These are phyloP conservation scores for Beris morrisii DNA, from an alignment of 2,888 invertebrate species.

Conservation along the genomic window DNA sequence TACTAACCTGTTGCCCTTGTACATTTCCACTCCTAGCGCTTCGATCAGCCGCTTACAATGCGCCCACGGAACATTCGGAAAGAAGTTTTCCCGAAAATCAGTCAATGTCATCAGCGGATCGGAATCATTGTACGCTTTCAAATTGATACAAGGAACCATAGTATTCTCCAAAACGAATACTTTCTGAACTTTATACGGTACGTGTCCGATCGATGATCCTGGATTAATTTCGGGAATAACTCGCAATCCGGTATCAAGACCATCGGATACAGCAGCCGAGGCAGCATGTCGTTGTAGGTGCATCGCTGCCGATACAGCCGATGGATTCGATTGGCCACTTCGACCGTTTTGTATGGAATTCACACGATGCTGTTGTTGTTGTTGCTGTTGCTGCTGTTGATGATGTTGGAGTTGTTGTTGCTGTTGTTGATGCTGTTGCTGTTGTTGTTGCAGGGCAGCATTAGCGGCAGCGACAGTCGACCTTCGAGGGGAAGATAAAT, in stretches of 20 bases:
- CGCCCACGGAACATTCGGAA: constrained; percentile 72
- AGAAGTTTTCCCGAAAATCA: constrained; percentile 79
- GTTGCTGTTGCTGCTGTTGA: constrained; percentile 44
- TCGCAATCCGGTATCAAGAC: constrained; percentile 43
- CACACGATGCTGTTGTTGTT: constrained; percentile 35
- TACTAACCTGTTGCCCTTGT: constrained; percentile 79
- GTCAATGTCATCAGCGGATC: constrained; percentile 81
- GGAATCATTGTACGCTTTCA: constrained; percentile 79
- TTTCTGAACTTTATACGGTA: constrained; percentile 79
- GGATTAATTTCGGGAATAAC: constrained; percentile 67
- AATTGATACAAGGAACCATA: constrained; percentile 83
- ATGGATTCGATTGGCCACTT: constrained; percentile 35
- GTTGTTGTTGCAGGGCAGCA: constrained; percentile 45
- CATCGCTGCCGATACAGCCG: constrained; percentile 54
- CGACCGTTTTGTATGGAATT: constrained; percentile 35
- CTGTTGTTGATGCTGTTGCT: constrained; percentile 20
- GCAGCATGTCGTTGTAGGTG: constrained; percentile 55
- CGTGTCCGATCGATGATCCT: constrained; percentile 66
- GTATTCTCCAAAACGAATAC: constrained; percentile 74
- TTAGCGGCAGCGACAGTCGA: constrained; percentile 50
- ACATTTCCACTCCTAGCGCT: constrained; percentile 77
- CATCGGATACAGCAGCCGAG: constrained; percentile 41
- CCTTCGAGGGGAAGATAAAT: constrained; percentile 60
- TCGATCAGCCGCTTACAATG: constrained; percentile 80
- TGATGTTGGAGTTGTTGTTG: constrained; percentile 35